These are phyloP conservation scores for Chromoteleia sp. DNA, from an alignment of 2,888 invertebrate species.

Conservation along the genomic window DNA sequence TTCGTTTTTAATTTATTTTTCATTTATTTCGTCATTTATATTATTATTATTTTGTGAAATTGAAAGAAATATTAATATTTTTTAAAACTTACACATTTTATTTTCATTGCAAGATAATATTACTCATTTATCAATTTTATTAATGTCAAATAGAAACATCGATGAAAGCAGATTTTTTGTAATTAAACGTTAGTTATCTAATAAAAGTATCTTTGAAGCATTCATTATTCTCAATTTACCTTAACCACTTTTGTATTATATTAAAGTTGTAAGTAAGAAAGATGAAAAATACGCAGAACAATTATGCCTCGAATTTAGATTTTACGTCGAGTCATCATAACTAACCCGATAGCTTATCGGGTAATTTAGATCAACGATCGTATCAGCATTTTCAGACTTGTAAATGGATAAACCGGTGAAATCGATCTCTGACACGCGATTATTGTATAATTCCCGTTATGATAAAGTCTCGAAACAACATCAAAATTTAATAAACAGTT, in stretches of 20 bases:
- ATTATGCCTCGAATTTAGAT: constrained; percentile 13
- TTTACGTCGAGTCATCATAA: constrained; percentile 25
- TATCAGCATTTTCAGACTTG: constrained; percentile 17
- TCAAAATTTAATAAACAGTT: no score
- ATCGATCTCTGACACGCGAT: background rate
- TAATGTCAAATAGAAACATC: no score
- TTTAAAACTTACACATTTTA: no score
- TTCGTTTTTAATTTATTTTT: background rate
- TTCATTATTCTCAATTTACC: background rate
- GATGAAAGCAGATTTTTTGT: no score
- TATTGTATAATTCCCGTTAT: background rate
- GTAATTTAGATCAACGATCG: constrained; percentile 36
- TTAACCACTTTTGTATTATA: background rate
- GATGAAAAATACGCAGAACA: constrained; percentile 2
- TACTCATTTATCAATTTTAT: no score
- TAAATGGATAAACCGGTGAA: constrained; percentile 17
- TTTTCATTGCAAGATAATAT: no score
- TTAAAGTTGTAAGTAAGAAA: background rate
- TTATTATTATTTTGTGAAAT: no score
- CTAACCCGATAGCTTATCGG: constrained; percentile 26
- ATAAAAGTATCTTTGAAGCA: no score
- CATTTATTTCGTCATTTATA: background rate
- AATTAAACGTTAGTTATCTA: no score
- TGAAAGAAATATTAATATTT: no score
- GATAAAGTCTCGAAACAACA: background rate